Percentiles rank a stretch among this genome's conserved stretches.
Evolutionary conservation across 2,888 invertebrate genomes (phyloP).

Genomic region (Drosophila bunnanda): DNA sequence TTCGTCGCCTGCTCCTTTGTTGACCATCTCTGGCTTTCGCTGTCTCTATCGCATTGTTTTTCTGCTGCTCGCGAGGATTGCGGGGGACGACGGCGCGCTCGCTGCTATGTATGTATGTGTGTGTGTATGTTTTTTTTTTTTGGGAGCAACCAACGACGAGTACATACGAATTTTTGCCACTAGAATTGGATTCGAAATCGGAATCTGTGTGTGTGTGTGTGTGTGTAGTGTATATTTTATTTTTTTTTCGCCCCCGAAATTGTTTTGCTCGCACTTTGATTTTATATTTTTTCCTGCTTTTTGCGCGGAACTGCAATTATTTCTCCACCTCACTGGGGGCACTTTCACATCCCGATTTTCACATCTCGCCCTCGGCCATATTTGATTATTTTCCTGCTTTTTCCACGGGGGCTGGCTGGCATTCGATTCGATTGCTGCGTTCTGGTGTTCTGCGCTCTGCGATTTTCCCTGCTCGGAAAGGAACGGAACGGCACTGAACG

Average conservation of each 20-base stretch:
- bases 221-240: constrained; percentile 52
- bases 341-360: constrained; percentile 26
- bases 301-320: constrained; percentile 34
- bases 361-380: constrained; percentile 39
- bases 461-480: constrained; percentile 64
- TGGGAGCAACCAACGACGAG: constrained; percentile 66
- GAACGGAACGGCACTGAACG: constrained; percentile 53
- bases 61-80: constrained; percentile 18
- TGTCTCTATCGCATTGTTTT: constrained; percentile 32
- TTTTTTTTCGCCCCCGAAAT: constrained; percentile 63
- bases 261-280: constrained; percentile 47
- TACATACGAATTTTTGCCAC: constrained; percentile 75
- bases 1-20: constrained; percentile 28
- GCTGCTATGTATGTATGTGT: constrained; percentile 32
- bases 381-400: constrained; percentile 41
- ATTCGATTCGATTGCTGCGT: constrained; percentile 46
- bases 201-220: constrained; percentile 13
- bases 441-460: constrained; percentile 50
- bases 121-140: constrained; percentile 56
- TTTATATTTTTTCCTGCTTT: constrained; percentile 11
- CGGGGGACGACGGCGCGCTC: constrained; percentile 28
- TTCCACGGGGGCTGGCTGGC: constrained; percentile 38
- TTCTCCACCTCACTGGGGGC: constrained; percentile 22
- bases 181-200: constrained; percentile 59
- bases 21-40: constrained; percentile 34